These are phyloP conservation scores for Epicauta chinensis DNA, from an alignment of 1,140 invertebrate genomes.

Conservation along the genomic window DNA sequence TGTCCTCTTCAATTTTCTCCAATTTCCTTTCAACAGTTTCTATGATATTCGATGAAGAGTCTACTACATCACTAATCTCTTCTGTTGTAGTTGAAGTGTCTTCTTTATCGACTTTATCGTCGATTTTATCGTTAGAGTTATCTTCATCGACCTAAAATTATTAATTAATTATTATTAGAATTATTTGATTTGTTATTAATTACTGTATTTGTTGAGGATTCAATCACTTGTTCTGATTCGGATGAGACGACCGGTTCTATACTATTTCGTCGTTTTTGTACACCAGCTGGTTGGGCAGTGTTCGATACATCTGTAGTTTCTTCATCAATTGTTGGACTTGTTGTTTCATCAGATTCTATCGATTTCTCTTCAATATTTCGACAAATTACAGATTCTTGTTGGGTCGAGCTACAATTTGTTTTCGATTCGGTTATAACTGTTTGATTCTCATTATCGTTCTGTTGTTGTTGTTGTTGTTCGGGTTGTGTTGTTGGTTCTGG, in stretches of 20 bases:
- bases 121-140: too few species aligned
- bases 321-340: conserved; percentile 4
- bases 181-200: too few species aligned
- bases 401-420: background rate
- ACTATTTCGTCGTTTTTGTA: conserved; percentile 32
- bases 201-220: background rate
- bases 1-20: too few species aligned
- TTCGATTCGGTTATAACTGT: background rate
- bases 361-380: conserved; percentile 21
- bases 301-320: conserved; percentile 29
- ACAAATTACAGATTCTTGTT: conserved; percentile 18
- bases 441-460: background rate
- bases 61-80: too few species aligned
- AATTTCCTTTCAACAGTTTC: too few species aligned
- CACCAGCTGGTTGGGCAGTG: conserved; percentile 31
- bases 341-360: conserved; percentile 24
- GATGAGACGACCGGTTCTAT: conserved; percentile 24
- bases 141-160: too few species aligned
- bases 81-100: too few species aligned
- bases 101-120: too few species aligned
- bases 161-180: too few species aligned
- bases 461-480: background rate
- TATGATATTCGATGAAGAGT: too few species aligned
- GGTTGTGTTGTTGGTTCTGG: background rate
- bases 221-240: conserved; percentile 1